A percentile compares a stretch with the other conserved stretches of the same genome.
Evolutionary conservation across 2,113 vertebrate species (phyloP).

Genomic region (Xiphias gladius): DNA sequence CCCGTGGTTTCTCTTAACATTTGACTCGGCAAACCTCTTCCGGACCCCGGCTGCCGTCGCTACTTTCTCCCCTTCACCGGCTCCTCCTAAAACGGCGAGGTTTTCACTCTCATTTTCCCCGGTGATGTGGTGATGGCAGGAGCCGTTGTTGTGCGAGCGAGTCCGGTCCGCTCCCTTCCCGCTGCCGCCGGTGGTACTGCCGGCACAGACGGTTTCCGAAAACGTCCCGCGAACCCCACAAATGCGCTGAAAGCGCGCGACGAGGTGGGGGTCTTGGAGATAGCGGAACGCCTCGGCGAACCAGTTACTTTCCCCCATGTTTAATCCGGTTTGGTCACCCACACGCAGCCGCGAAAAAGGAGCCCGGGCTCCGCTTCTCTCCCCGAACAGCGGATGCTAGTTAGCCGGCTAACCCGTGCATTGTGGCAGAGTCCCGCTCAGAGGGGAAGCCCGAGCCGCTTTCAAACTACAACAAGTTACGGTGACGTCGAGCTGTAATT

Average conservation of each 20-base stretch:
- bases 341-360: background rate
- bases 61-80: constrained; percentile 18
- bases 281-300: constrained; percentile 64
- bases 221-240: constrained; percentile 88
- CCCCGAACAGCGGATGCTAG: constrained; percentile 33
- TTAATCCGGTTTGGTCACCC: background rate
- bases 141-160: constrained; percentile 74
- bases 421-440: constrained; percentile 17
- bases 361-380: constrained; percentile 40
- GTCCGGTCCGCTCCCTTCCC: constrained; percentile 28
- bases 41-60: background rate
- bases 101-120: constrained; percentile 4
- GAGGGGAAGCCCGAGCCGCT: constrained; percentile 2
- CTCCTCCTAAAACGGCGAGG: constrained; percentile 15
- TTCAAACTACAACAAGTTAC: background rate
- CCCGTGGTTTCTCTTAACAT: background rate
- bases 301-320: constrained; percentile 69
- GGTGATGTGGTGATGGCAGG: background rate
- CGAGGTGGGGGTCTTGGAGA: constrained; percentile 90
- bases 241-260: constrained; percentile 91
- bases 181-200: background rate
- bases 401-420: constrained; percentile 53
- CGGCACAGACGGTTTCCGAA: constrained; percentile 30
- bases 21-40: constrained; percentile 15
- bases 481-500: rapidly evolving